Conservation (phyloP, 2,888 invertebrate species). For the Drosophila setosimentum region DNA sequence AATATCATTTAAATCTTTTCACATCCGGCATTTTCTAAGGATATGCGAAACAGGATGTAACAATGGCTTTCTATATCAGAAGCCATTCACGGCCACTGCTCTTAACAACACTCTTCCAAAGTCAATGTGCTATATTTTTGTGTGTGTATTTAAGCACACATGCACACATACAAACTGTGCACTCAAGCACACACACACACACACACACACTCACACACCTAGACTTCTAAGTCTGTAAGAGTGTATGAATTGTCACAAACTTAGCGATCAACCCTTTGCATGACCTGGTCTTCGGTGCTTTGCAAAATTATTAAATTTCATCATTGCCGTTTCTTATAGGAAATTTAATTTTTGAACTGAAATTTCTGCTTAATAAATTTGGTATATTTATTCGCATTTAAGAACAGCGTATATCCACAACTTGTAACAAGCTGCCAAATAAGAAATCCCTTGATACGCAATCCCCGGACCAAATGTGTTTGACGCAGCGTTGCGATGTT, state of each 20-base stretch:
- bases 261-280: slow-evolving; percentile 23
- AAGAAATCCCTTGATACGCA: neutral
- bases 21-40: slow-evolving; percentile 69
- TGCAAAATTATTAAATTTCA: neutral
- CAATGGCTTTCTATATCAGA: slow-evolving; percentile 78
- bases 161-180: slow-evolving; percentile 4
- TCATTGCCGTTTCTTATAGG: neutral
- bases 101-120: slow-evolving; percentile 12
- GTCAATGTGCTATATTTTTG: slow-evolving; percentile 9
- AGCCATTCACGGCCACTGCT: slow-evolving; percentile 48
- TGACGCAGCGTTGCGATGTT: neutral
- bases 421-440: neutral
- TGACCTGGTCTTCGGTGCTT: neutral
- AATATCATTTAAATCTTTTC: slow-evolving; percentile 54
- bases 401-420: neutral
- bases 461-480: neutral
- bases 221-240: neutral
- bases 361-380: neutral
- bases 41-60: slow-evolving; percentile 71
- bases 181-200: neutral
- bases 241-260: neutral
- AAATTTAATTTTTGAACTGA: neutral
- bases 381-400: neutral
- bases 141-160: neutral
- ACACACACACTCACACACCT: neutral